Conservation (phyloP, 64 coral and sea anemone species). For the Montipora efflorescens region DNA sequence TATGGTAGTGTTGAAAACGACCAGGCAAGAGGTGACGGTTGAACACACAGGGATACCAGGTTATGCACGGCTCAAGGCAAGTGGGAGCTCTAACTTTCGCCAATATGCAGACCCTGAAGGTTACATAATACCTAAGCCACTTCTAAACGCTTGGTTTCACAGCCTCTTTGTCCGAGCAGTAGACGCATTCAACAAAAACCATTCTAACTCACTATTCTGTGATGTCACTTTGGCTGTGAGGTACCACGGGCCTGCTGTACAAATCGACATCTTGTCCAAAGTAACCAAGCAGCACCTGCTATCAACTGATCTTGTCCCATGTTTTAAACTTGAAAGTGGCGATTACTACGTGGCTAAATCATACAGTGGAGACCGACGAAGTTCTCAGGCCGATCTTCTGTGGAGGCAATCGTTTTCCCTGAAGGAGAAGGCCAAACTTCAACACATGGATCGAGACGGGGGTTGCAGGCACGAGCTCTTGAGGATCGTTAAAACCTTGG, state of each 20-base stretch:
- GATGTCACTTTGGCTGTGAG: not conserved
- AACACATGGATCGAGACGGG: slow-evolving; percentile 45
- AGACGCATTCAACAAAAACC: no score
- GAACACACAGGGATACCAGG: no score
- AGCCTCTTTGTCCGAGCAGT: no score
- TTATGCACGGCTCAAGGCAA: no score
- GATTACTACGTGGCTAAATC: slow-evolving; percentile 61
- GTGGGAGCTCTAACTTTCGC: no score
- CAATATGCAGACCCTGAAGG: no score
- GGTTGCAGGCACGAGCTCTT: slow-evolving; percentile 78
- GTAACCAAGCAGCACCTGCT: not conserved
- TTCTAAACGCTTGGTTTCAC: no score
- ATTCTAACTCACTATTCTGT: no score
- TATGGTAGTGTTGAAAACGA: no score
- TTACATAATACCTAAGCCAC: no score
- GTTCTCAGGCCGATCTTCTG: slow-evolving; percentile 6
- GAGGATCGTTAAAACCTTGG: slow-evolving; percentile 68
- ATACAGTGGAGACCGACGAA: not conserved
- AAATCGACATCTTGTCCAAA: slow-evolving; percentile 42
- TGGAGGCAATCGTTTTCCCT: slow-evolving; percentile 80
- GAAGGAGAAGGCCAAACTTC: slow-evolving; percentile 55
- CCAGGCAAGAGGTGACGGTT: no score
- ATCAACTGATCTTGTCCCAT: slow-evolving; percentile 75
- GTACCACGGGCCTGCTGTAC: slow-evolving; percentile 73
- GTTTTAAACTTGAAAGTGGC: slow-evolving; percentile 15